Evolutionary conservation across 2,113 vertebrate genomes (phyloP).

Genomic region (Tragelaphus scriptus): DNA sequence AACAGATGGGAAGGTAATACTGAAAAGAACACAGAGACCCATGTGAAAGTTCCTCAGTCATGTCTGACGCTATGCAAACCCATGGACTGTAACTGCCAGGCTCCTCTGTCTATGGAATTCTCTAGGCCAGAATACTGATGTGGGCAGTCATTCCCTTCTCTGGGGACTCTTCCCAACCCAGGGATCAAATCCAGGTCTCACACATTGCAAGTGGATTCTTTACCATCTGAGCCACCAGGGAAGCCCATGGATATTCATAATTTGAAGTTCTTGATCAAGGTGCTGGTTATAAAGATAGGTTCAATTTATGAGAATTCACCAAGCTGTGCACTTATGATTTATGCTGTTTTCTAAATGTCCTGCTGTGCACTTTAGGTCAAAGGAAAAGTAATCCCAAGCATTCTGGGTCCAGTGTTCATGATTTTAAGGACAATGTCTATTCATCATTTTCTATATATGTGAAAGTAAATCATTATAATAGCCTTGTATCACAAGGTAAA

Average conservation of each 20-base stretch:
- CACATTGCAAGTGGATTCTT: neutral
- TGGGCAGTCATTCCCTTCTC: neutral
- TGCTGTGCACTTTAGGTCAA: neutral
- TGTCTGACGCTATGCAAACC: fast-evolving
- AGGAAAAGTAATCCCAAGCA: neutral
- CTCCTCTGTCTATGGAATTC: neutral
- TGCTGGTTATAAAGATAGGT: neutral
- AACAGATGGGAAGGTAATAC: fast-evolving
- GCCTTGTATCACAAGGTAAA: neutral
- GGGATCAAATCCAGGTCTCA: neutral
- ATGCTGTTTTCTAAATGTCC: neutral
- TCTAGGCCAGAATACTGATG: neutral
- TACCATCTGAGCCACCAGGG: neutral
- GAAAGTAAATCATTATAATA: neutral
- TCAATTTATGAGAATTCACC: neutral
- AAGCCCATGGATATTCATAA: neutral
- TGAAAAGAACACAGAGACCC: neutral
- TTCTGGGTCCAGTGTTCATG: neutral
- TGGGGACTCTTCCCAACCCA: neutral
- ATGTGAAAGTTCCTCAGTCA: neutral
- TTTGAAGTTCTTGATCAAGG: neutral
- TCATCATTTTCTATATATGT: neutral
- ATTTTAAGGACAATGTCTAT: neutral
- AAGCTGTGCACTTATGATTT: neutral
- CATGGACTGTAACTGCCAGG: neutral